Percentiles rank a stretch among this genome's conserved stretches.
Conservation (phyloP, 2,797 vertebrate species). For the Acanthurus leucopareius region DNA sequence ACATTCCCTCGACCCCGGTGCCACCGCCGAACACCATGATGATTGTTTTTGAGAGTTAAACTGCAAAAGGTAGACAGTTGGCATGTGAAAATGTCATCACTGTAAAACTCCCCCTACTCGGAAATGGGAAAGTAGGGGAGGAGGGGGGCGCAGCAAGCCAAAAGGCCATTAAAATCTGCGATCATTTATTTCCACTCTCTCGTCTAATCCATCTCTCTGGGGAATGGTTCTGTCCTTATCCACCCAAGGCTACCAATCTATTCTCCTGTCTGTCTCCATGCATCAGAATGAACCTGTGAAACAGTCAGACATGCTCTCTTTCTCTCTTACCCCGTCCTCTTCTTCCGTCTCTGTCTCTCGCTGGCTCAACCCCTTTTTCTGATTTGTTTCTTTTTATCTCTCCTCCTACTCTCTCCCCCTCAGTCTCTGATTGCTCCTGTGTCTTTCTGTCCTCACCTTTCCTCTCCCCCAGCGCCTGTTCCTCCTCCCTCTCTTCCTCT, state of each 20-base stretch:
- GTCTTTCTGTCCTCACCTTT: constrained; percentile 64
- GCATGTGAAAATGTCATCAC: constrained; percentile 82
- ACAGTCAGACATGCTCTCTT: constrained; percentile 77
- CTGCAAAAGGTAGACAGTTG: constrained; percentile 66
- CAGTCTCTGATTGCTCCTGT: constrained; percentile 54
- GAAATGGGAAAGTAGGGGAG: constrained; percentile 74
- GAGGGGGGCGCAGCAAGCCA: constrained; percentile 79
- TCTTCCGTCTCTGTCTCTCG: constrained; percentile 58
- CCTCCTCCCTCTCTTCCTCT: constrained; percentile 39
- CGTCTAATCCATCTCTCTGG: constrained; percentile 89
- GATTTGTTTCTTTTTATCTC: constrained; percentile 71
- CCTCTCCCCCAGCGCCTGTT: constrained; percentile 29
- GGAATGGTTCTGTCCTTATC: constrained; percentile 89
- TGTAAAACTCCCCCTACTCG: constrained; percentile 68
- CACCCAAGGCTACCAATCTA: constrained; percentile 90
- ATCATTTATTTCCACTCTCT: constrained; percentile 88
- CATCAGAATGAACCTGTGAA: constrained; percentile 86
- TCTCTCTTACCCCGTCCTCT: constrained; percentile 64
- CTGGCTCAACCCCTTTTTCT: constrained; percentile 48
- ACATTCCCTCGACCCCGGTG: not conserved
- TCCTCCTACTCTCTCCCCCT: constrained; percentile 24
- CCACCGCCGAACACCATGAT: constrained; percentile 4
- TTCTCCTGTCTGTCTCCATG: constrained; percentile 86
- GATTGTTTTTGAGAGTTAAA: constrained; percentile 72
- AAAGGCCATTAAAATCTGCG: constrained; percentile 89